These are phyloP conservation scores for Chlorodrepanis virens DNA, from an alignment of 2,113 vertebrate genomes.

Conservation along the genomic window DNA sequence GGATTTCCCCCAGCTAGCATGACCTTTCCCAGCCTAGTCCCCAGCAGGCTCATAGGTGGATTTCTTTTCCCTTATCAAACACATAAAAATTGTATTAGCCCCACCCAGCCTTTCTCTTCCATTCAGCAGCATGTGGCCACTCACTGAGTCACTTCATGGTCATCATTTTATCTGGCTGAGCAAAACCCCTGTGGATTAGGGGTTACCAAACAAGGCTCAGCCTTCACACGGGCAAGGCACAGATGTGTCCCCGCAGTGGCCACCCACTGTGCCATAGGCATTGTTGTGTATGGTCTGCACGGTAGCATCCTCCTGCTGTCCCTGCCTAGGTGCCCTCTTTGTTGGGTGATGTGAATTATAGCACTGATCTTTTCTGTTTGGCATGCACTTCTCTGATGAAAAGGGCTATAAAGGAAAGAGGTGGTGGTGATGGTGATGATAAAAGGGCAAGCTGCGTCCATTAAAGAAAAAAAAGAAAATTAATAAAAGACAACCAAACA, in stretches of 20 bases:
- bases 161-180: not conserved
- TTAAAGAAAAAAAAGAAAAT: not conserved
- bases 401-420: not conserved
- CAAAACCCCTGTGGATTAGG: not conserved
- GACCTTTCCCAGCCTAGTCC: not conserved
- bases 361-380: not conserved
- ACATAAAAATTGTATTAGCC: not conserved
- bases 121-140: not conserved
- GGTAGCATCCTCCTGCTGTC: not conserved
- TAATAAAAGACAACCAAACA: not conserved
- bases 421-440: not conserved
- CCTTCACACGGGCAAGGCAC: not conserved
- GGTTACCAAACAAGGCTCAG: not conserved
- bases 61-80: not conserved
- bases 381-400: not conserved
- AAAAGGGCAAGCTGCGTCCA: not conserved
- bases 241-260: not conserved
- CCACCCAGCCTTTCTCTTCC: not conserved
- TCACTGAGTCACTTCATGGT: not conserved
- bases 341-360: not conserved
- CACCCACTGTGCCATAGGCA: rapidly evolving
- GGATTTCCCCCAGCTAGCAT: not conserved
- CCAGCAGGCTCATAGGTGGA: not conserved
- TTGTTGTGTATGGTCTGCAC: rapidly evolving
- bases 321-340: not conserved